Conservation (phyloP, 2,797 vertebrate species). For the Crenichthys baileyi region DNA sequence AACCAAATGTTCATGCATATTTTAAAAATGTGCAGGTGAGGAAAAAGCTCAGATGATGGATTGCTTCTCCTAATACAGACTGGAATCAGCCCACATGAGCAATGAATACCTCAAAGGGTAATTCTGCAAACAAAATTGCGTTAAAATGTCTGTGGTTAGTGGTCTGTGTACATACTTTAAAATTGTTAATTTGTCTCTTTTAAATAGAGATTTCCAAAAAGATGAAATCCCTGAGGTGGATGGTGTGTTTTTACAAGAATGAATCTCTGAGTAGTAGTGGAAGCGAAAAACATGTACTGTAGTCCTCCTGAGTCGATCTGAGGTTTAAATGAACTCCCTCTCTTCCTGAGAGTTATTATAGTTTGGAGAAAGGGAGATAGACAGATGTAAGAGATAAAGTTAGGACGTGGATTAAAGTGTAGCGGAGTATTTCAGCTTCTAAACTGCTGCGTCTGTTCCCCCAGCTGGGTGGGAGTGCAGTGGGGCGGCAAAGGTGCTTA, state of each 20-base stretch:
- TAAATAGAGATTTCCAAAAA: constrained; percentile 50
- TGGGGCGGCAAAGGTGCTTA: constrained; percentile 60
- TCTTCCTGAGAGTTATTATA: constrained; percentile 52
- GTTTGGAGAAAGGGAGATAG: constrained; percentile 55
- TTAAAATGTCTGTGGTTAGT: constrained; percentile 23
- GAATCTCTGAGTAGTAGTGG: constrained; percentile 43
- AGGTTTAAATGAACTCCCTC: constrained; percentile 69
- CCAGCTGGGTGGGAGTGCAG: constrained; percentile 81
- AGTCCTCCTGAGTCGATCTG: constrained; percentile 57
- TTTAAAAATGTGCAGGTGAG: constrained; percentile 12
- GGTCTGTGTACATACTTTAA: constrained; percentile 23
- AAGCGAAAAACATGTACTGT: constrained; percentile 52
- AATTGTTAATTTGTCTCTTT: constrained; percentile 15
- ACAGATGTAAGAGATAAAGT: constrained; percentile 50
- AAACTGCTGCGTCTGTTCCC: constrained; percentile 88
- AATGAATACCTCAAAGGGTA: constrained; percentile 9
- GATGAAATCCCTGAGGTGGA: constrained; percentile 20
- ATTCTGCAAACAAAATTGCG: constrained; percentile 26
- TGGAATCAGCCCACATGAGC: not conserved
- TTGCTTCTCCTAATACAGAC: constrained; percentile 26
- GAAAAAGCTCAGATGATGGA: constrained; percentile 25
- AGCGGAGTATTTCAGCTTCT: constrained; percentile 80
- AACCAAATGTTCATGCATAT: constrained; percentile 10
- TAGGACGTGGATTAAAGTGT: constrained; percentile 31
- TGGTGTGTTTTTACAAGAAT: constrained; percentile 22